Conservation (phyloP, 1,140 invertebrate genomes). For the Aphis gossypii region DNA sequence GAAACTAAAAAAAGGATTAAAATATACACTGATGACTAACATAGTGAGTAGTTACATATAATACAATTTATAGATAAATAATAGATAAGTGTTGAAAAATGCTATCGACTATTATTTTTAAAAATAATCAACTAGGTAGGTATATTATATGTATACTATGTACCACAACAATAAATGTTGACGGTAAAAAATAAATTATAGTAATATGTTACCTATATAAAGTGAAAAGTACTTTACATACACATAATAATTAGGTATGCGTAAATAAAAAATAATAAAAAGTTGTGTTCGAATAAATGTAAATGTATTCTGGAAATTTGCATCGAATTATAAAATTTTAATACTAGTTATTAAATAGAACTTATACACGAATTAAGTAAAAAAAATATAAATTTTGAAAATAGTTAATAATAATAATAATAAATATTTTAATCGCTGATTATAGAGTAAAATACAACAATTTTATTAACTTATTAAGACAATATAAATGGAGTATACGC, state of each 20-base stretch:
- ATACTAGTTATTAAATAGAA: neutral
- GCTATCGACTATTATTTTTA: neutral
- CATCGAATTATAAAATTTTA: neutral
- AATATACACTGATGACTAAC: neutral
- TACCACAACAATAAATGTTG: neutral
- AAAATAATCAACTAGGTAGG: neutral
- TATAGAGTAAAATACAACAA: neutral
- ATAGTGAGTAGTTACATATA: neutral
- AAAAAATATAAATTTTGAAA: neutral
- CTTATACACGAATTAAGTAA: neutral
- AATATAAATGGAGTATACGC: neutral
- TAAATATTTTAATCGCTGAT: neutral
- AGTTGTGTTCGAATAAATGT: neutral
- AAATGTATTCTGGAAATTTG: neutral
- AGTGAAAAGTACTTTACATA: neutral
- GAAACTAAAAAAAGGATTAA: neutral
- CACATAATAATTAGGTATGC: neutral
- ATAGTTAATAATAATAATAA: neutral
- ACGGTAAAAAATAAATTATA: neutral
- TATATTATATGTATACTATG: neutral
- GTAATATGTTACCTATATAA: neutral
- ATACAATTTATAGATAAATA: neutral
- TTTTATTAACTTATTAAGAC: neutral
- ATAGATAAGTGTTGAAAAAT: neutral
- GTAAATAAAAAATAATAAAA: neutral